phyloP scores from a whole-genome alignment of 64 coral and sea anemone genomes.

The Astreopora myriophthalma region DNA sequence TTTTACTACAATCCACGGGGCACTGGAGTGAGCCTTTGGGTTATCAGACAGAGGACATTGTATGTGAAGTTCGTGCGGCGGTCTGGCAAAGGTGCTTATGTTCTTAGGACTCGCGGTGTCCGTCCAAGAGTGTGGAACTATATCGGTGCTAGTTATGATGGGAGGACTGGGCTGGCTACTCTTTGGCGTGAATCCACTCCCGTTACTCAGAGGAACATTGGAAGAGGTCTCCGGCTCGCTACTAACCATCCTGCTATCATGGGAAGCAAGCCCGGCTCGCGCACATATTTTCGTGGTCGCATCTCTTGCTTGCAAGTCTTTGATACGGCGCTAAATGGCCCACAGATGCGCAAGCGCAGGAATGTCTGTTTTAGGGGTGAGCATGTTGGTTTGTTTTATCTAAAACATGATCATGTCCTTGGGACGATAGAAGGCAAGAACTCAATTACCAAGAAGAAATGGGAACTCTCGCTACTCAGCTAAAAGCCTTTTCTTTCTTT shows the following conservation, averaged over 20 bases:
- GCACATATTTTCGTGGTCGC: slow-evolving; percentile 52
- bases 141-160: slow-evolving; percentile 76
- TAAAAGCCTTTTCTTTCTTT: no score
- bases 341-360: slow-evolving; percentile 62
- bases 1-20: slow-evolving; percentile 59
- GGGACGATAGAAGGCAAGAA: not conserved
- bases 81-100: slow-evolving; percentile 1
- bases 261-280: slow-evolving; percentile 51
- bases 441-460: not conserved
- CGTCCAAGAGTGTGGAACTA: slow-evolving; percentile 64
- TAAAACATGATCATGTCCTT: not conserved
- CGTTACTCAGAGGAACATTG: slow-evolving; percentile 48
- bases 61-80: slow-evolving; percentile 31
- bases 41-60: slow-evolving; percentile 22
- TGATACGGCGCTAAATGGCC: slow-evolving; percentile 61
- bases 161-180: slow-evolving; percentile 54
- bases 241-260: slow-evolving; percentile 60
- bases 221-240: slow-evolving; percentile 64
- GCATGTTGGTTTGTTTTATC: not conserved
- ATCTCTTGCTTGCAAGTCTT: slow-evolving; percentile 85
- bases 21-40: not conserved
- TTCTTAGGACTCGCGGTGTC: slow-evolving; percentile 14
- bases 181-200: slow-evolving; percentile 63
- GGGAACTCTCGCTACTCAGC: no score
- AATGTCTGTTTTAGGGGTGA: slow-evolving; percentile 81